A percentile compares a stretch with the other conserved stretches of the same genome.
Conservation (phyloP, 2,797 vertebrate genomes). For the Tauraco hartlaubi region DNA sequence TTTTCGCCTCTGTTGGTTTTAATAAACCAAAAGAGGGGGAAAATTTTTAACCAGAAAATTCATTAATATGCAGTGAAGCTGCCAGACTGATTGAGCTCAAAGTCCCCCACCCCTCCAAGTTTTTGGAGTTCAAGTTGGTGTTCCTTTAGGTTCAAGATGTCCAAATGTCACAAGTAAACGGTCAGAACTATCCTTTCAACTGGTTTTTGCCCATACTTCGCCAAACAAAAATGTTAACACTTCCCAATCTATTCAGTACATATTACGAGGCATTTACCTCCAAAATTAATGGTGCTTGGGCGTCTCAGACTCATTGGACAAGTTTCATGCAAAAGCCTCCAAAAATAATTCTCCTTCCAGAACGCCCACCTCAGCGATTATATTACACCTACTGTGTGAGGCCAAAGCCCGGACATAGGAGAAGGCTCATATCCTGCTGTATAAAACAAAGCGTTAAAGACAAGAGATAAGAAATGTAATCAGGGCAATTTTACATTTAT, state of each 20-base stretch:
- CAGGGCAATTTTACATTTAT: background rate
- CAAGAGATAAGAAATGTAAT: background rate
- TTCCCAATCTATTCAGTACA: conserved; percentile 20
- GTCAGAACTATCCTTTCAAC: background rate
- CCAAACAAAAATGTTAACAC: background rate
- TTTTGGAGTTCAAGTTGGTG: background rate
- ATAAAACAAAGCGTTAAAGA: conserved; percentile 47
- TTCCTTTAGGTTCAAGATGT: conserved; percentile 1
- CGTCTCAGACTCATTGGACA: conserved; percentile 72
- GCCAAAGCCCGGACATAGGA: conserved; percentile 22
- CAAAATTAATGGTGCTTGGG: conserved; percentile 62
- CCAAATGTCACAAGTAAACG: background rate
- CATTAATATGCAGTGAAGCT: background rate
- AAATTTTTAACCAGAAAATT: background rate
- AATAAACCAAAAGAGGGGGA: background rate
- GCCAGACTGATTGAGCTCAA: background rate
- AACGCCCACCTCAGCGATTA: conserved; percentile 34
- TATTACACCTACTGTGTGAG: conserved; percentile 38
- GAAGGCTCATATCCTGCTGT: conserved; percentile 57
- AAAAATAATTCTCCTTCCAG: conserved; percentile 51
- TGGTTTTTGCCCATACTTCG: background rate
- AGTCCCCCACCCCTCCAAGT: background rate
- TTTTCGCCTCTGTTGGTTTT: background rate
- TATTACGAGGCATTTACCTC: conserved; percentile 57
- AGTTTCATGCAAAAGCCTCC: conserved; percentile 56